These are phyloP conservation scores for Tethea ocularis DNA, from an alignment of 2,888 invertebrate genomes.

Conservation along the genomic window DNA sequence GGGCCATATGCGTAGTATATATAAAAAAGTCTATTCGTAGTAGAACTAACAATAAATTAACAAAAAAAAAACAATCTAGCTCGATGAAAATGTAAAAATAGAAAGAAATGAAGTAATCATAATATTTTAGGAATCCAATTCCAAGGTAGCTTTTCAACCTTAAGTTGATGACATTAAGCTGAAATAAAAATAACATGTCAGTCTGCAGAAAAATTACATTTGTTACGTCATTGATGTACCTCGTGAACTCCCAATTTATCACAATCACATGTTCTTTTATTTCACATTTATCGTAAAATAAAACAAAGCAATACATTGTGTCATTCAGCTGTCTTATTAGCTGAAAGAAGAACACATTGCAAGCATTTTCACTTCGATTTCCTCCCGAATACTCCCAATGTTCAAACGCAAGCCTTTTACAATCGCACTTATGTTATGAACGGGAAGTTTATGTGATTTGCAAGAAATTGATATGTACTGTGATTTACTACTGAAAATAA, in stretches of 20 bases:
- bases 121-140: too few relatives aligned
- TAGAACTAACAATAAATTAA: too few relatives aligned
- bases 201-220: too few relatives aligned
- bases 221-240: too few relatives aligned
- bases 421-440: neutral
- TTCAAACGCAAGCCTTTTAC: neutral
- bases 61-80: too few relatives aligned
- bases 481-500: neutral
- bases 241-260: neutral
- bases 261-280: neutral
- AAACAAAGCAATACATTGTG: conserved; percentile 7
- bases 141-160: too few relatives aligned
- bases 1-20: too few relatives aligned
- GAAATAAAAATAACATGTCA: too few relatives aligned
- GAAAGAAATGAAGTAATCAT: too few relatives aligned
- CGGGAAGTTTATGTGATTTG: neutral
- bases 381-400: neutral
- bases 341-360: conserved; percentile 8
- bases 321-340: conserved; percentile 11
- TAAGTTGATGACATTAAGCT: too few relatives aligned
- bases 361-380: conserved; percentile 9
- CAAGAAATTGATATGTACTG: neutral
- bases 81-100: too few relatives aligned
- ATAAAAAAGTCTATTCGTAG: too few relatives aligned
- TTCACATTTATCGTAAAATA: conserved; percentile 3